Evolutionary conservation across 2,888 invertebrate genomes (phyloP).

Genomic region (Tachina lurida): DNA sequence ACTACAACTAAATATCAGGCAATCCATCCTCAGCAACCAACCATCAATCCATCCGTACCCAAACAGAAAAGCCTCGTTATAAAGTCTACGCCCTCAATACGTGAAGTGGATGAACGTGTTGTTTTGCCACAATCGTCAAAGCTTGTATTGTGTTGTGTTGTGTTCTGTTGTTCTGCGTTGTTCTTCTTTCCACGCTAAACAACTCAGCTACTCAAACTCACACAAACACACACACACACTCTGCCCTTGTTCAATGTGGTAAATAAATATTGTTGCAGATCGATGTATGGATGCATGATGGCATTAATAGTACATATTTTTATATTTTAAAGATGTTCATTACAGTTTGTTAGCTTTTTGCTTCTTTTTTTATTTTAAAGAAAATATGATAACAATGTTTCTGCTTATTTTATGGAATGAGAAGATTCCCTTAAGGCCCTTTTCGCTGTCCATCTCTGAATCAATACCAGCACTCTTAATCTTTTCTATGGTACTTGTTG

Average conservation of each 20-base stretch:
- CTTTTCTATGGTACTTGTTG: slow-evolving; percentile 19
- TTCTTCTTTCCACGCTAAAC: slow-evolving; percentile 50
- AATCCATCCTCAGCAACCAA: slow-evolving; percentile 55
- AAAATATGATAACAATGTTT: slow-evolving; percentile 55
- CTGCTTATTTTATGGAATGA: slow-evolving; percentile 56
- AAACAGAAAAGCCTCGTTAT: slow-evolving; percentile 74
- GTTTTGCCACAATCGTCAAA: slow-evolving; percentile 68
- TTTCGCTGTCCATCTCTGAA: slow-evolving; percentile 62
- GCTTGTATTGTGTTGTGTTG: slow-evolving; percentile 39
- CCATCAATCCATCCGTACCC: slow-evolving; percentile 64
- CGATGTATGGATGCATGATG: slow-evolving; percentile 54
- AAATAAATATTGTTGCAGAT: slow-evolving; percentile 45
- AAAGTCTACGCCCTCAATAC: slow-evolving; percentile 75
- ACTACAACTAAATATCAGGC: slow-evolving; percentile 66
- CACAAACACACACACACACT: slow-evolving; percentile 3
- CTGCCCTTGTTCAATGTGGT: slow-evolving; percentile 6
- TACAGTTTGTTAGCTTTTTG: slow-evolving; percentile 32
- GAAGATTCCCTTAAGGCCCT: slow-evolving; percentile 61
- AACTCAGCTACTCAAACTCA: slow-evolving; percentile 46
- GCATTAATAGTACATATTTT: slow-evolving; percentile 55
- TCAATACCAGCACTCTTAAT: slow-evolving; percentile 42
- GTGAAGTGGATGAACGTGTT: slow-evolving; percentile 72
- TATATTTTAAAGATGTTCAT: slow-evolving; percentile 55
- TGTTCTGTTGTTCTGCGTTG: slow-evolving; percentile 9
- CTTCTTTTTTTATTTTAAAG: slow-evolving; percentile 13